These are phyloP conservation scores for Tillus elongatus DNA, from an alignment of 2,888 invertebrate species.

Conservation along the genomic window DNA sequence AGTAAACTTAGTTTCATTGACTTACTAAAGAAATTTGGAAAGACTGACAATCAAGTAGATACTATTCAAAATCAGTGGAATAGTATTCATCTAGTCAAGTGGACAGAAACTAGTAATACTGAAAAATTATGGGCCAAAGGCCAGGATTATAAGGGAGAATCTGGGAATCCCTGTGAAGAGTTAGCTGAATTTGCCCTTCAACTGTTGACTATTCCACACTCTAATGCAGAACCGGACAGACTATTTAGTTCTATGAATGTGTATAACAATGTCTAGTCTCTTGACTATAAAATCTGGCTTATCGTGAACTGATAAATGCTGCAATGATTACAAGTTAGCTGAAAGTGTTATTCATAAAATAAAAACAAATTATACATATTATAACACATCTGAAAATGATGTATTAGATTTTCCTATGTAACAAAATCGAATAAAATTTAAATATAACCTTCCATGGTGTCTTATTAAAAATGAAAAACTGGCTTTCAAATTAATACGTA, in stretches of 20 bases:
- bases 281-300: conserved; percentile 8
- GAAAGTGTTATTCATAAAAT: conserved; percentile 5
- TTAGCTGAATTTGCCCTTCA: conserved; percentile 5
- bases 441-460: too few species aligned
- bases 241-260: conserved; percentile 10
- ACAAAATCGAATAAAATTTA: too few species aligned
- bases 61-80: conserved; percentile 6
- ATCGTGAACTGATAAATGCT: conserved; percentile 4
- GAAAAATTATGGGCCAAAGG: conserved; percentile 6
- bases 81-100: conserved; percentile 3
- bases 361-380: conserved; percentile 2
- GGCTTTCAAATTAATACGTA: too few species aligned
- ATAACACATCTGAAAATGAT: not conserved
- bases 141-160: not conserved
- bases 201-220: conserved; percentile 9
- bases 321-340: conserved; percentile 8
- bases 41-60: conserved; percentile 6
- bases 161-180: conserved; percentile 6
- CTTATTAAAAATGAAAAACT: too few species aligned
- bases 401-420: too few species aligned
- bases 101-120: conserved; percentile 2
- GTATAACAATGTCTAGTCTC: conserved; percentile 8
- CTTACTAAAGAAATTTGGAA: conserved; percentile 5
- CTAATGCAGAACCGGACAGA: conserved; percentile 10
- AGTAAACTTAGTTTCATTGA: not conserved